Evolutionary conservation across 2,113 vertebrate species (phyloP).

Genomic region (Gnathonemus echidnorhynchus): DNA sequence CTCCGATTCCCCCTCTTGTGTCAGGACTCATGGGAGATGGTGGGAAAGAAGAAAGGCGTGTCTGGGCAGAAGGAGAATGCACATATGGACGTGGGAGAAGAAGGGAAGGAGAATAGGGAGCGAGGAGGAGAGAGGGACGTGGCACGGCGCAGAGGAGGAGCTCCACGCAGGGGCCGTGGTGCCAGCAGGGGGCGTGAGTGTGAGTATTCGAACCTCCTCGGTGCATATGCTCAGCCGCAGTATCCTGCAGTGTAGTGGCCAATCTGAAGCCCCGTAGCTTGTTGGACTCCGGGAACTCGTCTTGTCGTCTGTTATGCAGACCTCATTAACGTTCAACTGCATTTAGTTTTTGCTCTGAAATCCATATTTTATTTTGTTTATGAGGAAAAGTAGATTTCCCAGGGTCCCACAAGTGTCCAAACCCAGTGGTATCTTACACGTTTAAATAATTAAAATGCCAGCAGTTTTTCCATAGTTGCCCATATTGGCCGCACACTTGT

Average conservation of each 20-base stretch:
- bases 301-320: neutral
- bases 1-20: neutral
- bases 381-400: neutral
- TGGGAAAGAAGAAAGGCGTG: slow-evolving; percentile 94
- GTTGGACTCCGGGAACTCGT: neutral
- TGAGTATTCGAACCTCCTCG: slow-evolving; percentile 54
- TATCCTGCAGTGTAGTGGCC: neutral
- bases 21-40: slow-evolving; percentile 98
- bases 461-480: neutral
- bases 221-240: neutral
- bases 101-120: slow-evolving; percentile 90
- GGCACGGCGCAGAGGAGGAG: slow-evolving; percentile 79
- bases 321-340: neutral
- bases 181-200: slow-evolving; percentile 90
- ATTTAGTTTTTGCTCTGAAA: neutral
- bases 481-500: neutral
- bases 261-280: neutral
- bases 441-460: neutral
- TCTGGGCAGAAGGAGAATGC: slow-evolving; percentile 87
- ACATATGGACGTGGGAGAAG: slow-evolving; percentile 78
- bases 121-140: slow-evolving; percentile 77
- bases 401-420: neutral
- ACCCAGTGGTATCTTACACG: neutral
- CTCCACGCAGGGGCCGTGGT: slow-evolving; percentile 76
- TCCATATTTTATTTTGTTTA: neutral